These are phyloP conservation scores for Montipora cactus DNA, from an alignment of 64 coral and sea anemone species.

Conservation along the genomic window DNA sequence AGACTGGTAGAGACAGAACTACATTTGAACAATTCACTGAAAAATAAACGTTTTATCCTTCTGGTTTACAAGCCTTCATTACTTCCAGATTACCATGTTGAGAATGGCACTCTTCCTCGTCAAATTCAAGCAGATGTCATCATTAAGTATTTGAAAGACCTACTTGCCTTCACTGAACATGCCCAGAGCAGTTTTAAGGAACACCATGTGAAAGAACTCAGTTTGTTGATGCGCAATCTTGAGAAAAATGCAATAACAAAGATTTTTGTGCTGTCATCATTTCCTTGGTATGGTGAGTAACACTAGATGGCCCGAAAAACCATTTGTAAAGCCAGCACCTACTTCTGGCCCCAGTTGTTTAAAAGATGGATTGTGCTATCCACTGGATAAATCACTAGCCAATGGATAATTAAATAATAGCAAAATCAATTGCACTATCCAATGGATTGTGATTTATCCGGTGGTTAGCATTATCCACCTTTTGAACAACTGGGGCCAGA, in stretches of 20 bases:
- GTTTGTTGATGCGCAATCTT: neutral
- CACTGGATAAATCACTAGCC: no score
- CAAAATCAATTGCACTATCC: no score
- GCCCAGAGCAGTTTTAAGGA: neutral
- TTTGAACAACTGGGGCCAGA: no score
- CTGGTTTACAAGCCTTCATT: neutral
- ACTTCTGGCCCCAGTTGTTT: no score
- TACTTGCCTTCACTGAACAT: neutral
- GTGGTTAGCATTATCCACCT: no score
- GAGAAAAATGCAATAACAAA: neutral
- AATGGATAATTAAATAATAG: no score
- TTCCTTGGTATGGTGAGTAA: slow-evolving; percentile 11
- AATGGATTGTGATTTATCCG: no score
- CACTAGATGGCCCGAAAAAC: neutral
- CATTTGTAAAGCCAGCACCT: no score
- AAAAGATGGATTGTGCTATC: no score
- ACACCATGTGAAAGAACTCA: neutral
- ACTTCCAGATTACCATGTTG: neutral
- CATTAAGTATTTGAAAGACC: neutral
- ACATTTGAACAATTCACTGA: neutral
- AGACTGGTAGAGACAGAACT: neutral
- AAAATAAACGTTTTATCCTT: neutral
- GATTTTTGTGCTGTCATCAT: neutral
- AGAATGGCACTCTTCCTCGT: neutral
- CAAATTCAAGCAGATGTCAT: neutral